phyloP scores from a whole-genome alignment of 2,797 vertebrate genomes.

The Morus bassanus region DNA sequence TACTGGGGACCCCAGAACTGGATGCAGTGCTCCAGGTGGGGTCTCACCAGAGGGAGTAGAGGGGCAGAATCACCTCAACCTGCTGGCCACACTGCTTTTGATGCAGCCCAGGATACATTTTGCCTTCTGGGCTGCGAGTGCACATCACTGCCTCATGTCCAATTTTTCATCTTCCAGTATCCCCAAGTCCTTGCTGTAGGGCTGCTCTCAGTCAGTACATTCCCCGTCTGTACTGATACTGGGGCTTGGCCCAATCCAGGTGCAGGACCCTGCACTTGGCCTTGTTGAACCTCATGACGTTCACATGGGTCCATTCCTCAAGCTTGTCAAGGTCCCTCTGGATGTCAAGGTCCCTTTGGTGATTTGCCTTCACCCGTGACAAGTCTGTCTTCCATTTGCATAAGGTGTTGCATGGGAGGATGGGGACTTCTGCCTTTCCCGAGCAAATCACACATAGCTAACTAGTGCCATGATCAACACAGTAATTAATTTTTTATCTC shows the following conservation, averaged over 20 bases:
- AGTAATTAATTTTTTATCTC: neutral
- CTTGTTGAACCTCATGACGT: neutral
- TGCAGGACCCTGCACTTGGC: neutral
- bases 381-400: neutral
- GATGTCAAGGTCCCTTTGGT: neutral
- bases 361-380: neutral
- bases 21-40: accelerated
- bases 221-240: neutral
- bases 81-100: neutral
- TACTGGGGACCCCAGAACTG: neutral
- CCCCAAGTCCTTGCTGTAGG: no score
- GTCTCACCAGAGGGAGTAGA: neutral
- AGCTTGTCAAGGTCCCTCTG: neutral
- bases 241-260: neutral
- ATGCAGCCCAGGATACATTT: neutral
- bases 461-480: neutral
- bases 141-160: neutral
- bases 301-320: neutral
- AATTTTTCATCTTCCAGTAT: neutral
- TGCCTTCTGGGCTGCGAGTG: neutral
- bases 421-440: neutral
- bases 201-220: neutral
- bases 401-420: neutral
- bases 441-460: neutral
- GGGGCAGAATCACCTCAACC: neutral